Evolutionary conservation across 2,113 vertebrate species (phyloP), one percentile per base, ranked within the genome.

Genomic region (Trichechus manatus): DNA sequence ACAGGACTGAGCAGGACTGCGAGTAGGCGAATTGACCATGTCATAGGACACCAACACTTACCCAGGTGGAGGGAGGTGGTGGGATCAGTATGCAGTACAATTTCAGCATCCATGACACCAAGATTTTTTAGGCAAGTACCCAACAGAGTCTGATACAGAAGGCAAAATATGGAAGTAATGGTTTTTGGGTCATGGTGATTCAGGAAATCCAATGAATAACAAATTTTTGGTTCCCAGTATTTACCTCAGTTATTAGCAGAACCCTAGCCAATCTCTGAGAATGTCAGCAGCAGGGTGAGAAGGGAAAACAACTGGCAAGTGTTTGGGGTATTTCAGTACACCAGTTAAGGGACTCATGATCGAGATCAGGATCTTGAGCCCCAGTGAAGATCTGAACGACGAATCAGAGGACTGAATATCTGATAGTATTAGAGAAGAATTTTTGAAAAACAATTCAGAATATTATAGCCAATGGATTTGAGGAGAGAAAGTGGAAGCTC

Each of bases 401-500:
- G 56, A 89, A 53, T 44, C 59, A 77, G 56, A 77, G 53, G 2
- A 36, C 50, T 87, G 20, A 87, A 61, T 56, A 42, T 42, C 11
- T 82, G 22, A 11, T 15, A 13, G 1, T 63, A 29, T 39, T 20
- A 70, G 59, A 87, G 9, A 92, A 2, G 4, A 29, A 66, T 22
- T 96, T 95, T 61, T 79, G 36, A 72, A 86, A 95, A 72, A 79
- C 39, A 10, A 23, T 23, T 83, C 75, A 50, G 87, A 22, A 27
- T 50, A 66, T 74, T 50, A 66, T 42, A 80, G 23, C 15, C 7
- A 25, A 1, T 82, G 20, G 8, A 78, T 59, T 3, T 82, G 9
- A 94, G n/a, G 22, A 27, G 14, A 23, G 36, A 82, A 4, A 44
- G 22, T 31, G 33, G 7, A 70, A 9, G 23, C 31, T 72, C 25